Percentiles rank a stretch among this genome's conserved stretches.
Evolutionary conservation across 1,140 invertebrate genomes (phyloP).

Genomic region (Maniola jurtina): DNA sequence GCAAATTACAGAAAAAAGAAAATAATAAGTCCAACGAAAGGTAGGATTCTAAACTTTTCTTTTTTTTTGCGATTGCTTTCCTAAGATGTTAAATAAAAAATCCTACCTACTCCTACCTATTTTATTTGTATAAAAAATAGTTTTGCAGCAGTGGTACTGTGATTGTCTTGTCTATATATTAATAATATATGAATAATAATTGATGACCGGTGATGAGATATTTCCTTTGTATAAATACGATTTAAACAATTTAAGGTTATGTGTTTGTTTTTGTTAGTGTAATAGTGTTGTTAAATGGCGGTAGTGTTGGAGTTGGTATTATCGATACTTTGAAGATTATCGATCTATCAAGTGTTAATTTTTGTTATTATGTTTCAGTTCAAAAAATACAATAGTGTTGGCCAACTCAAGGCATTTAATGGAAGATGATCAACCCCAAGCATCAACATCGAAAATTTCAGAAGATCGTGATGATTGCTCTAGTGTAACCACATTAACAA

Average conservation of each 20-base stretch:
- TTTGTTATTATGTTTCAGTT: constrained; percentile 19
- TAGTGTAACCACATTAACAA: constrained; percentile 12
- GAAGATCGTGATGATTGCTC: constrained; percentile 14
- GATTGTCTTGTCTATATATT: not conserved
- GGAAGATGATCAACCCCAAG: constrained; percentile 20
- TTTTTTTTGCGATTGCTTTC: constrained; percentile 14
- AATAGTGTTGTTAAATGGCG: constrained; percentile 12
- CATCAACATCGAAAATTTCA: constrained; percentile 20
- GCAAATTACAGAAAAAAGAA: no score
- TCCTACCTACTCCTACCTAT: not conserved
- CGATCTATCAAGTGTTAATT: constrained; percentile 17
- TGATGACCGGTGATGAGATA: constrained; percentile 15
- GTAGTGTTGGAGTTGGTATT: constrained; percentile 17
- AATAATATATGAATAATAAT: constrained; percentile 19
- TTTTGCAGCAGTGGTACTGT: constrained; percentile 21
- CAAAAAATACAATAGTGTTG: constrained; percentile 7
- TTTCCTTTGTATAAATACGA: constrained; percentile 19
- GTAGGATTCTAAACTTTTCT: not conserved
- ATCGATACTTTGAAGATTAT: constrained; percentile 18
- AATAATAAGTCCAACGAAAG: no score
- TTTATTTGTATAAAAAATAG: constrained; percentile 18
- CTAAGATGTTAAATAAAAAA: constrained; percentile 22
- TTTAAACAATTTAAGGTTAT: constrained; percentile 19
- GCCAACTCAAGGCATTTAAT: constrained; percentile 14
- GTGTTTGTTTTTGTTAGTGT: constrained; percentile 7